Percentiles rank a stretch among this genome's conserved stretches.
Evolutionary conservation across 2,888 invertebrate species (phyloP).

Genomic region (Tetragnatha montana): DNA sequence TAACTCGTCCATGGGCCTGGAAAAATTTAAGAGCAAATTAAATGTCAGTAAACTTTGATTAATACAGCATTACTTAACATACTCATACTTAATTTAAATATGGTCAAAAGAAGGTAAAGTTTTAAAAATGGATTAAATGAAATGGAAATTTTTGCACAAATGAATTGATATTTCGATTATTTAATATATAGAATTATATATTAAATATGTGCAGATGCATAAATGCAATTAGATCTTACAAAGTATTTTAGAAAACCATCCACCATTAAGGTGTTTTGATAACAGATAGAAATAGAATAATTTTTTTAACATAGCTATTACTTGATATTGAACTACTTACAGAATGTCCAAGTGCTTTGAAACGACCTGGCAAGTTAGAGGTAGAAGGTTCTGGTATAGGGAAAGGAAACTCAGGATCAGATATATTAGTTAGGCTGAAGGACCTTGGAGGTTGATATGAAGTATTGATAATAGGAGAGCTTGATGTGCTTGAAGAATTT

Average conservation of each 20-base stretch:
- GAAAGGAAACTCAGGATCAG: conserved; percentile 19
- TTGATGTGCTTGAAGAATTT: background rate
- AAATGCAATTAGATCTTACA: too few species aligned
- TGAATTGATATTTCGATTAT: too few species aligned
- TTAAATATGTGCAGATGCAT: too few species aligned
- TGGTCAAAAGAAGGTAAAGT: background rate
- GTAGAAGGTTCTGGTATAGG: conserved; percentile 1
- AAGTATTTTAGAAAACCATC: too few species aligned
- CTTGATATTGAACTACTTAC: too few species aligned
- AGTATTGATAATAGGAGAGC: background rate
- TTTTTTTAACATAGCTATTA: too few species aligned
- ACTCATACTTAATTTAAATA: background rate
- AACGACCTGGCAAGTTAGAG: background rate
- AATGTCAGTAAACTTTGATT: background rate
- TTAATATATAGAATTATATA: too few species aligned
- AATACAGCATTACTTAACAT: background rate
- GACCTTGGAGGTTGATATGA: background rate
- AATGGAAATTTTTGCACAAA: background rate
- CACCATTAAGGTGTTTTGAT: too few species aligned
- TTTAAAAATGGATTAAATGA: background rate
- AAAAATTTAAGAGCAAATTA: background rate
- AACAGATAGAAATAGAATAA: too few species aligned
- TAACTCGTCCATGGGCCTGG: background rate
- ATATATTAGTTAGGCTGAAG: background rate
- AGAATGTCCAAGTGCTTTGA: background rate